These are phyloP conservation scores for Drosophila grimshawi DNA, from an alignment of 1,140 invertebrate genomes.

Conservation along the genomic window DNA sequence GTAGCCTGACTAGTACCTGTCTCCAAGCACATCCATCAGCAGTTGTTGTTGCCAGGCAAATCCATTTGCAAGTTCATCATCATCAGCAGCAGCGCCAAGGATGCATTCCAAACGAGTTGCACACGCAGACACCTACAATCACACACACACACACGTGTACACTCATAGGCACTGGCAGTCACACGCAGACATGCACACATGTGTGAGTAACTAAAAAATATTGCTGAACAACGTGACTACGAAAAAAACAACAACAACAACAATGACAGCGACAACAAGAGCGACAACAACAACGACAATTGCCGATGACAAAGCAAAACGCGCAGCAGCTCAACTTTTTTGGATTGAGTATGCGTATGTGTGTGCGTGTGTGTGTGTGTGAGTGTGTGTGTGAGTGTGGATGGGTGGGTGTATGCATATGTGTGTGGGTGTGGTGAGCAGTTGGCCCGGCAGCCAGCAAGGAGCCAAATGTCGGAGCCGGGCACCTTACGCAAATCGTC, in stretches of 20 bases:
- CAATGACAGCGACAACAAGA: too few species aligned
- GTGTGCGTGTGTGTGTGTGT: not conserved
- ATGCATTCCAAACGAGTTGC: conserved; percentile 43
- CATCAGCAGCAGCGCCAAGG: conserved; percentile 19
- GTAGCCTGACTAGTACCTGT: not conserved
- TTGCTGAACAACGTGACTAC: conserved; percentile 76
- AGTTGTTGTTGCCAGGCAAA: conserved; percentile 45
- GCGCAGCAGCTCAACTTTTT: conserved; percentile 61
- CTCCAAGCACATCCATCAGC: conserved; percentile 28
- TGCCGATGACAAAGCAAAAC: conserved; percentile 74
- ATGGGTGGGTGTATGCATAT: not conserved
- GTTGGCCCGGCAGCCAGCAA: conserved; percentile 40
- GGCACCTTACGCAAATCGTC: conserved; percentile 76
- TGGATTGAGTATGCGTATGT: conserved; percentile 64
- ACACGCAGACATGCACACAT: conserved; percentile 3
- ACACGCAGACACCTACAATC: conserved; percentile 31
- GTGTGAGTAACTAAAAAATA: conserved; percentile 51
- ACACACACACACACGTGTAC: not conserved
- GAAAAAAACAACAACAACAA: not conserved
- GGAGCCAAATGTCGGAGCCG: conserved; percentile 51
- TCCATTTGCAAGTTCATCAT: conserved; percentile 51
- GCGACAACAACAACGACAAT: conserved; percentile 53
- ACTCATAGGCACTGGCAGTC: not conserved
- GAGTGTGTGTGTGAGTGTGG: conserved; percentile 1
- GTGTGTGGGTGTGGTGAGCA: conserved; percentile 1